These are phyloP conservation scores for Coregonus ussuriensis DNA, from an alignment of 2,797 vertebrate species.

Conservation along the genomic window DNA sequence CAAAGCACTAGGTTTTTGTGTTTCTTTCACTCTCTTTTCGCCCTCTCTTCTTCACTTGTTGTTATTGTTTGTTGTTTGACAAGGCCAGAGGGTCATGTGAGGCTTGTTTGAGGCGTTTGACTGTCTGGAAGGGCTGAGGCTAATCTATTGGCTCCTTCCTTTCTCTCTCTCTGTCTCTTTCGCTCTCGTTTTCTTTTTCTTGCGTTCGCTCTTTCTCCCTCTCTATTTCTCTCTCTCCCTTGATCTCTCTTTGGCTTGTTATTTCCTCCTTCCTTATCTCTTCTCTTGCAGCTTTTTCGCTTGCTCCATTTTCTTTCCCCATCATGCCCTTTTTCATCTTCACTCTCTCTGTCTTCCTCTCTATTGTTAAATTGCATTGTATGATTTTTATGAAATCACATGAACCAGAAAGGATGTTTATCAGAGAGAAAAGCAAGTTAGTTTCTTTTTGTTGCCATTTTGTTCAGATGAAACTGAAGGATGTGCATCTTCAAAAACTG, in stretches of 20 bases:
- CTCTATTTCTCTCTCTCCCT: not conserved
- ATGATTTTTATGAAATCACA: not conserved
- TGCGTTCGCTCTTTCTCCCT: too few relatives aligned
- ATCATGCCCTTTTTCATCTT: constrained; percentile 31
- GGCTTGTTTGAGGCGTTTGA: too few relatives aligned
- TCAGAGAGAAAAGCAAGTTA: not conserved
- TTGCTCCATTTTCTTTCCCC: too few relatives aligned
- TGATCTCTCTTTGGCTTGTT: constrained; percentile 16
- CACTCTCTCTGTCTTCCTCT: not conserved
- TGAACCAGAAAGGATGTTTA: not conserved
- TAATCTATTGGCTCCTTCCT: not conserved
- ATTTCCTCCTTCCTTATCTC: constrained; percentile 21
- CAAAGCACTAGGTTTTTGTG: not conserved
- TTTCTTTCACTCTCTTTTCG: not conserved
- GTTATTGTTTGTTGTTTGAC: not conserved
- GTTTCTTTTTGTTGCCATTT: not conserved
- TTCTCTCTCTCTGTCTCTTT: too few relatives aligned
- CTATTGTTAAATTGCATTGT: not conserved
- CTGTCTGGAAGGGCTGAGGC: not conserved
- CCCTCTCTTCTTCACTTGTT: not conserved
- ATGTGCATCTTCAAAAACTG: not conserved
- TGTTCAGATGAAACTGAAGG: not conserved
- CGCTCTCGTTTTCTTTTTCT: too few relatives aligned
- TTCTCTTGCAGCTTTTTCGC: constrained; percentile 18
- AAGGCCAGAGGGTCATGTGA: not conserved